These are phyloP conservation scores for Muricea muricata DNA, from an alignment of 92 coral and sea anemone species.

Conservation along the genomic window DNA sequence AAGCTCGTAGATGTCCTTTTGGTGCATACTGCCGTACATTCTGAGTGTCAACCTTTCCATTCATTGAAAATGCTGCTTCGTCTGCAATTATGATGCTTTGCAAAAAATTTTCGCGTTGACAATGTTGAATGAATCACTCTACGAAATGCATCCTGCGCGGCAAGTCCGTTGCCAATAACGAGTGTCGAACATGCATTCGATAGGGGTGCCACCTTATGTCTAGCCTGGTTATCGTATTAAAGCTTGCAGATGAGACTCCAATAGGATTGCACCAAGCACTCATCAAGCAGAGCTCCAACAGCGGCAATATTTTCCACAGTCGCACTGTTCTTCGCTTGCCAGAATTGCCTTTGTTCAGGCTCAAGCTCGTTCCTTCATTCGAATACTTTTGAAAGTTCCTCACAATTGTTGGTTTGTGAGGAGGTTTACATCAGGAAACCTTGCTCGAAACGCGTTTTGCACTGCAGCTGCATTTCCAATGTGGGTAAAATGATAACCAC, in stretches of 20 bases:
- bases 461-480: not conserved
- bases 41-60: no score
- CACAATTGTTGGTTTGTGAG: no score
- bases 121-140: no score
- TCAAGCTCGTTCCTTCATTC: not conserved
- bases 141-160: no score
- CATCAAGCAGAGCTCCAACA: not conserved
- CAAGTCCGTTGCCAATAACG: conserved; percentile 9
- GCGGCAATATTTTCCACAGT: not conserved
- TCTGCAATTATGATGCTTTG: no score
- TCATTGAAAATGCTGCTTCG: no score
- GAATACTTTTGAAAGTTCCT: no score
- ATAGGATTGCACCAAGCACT: not conserved
- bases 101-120: no score
- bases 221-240: not conserved
- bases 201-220: conserved; percentile 1
- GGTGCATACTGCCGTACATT: no score
- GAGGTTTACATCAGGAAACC: not conserved
- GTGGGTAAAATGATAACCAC: not conserved
- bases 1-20: no score
- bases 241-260: not conserved
- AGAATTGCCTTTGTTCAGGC: no score
- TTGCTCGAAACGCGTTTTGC: not conserved
- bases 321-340: not conserved
- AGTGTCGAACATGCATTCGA: conserved; percentile 20